Percentiles rank a stretch among this genome's conserved stretches.
phyloP scores from a whole-genome alignment of 1,140 invertebrate genomes.

The Ceratosolen solmsi region DNA sequence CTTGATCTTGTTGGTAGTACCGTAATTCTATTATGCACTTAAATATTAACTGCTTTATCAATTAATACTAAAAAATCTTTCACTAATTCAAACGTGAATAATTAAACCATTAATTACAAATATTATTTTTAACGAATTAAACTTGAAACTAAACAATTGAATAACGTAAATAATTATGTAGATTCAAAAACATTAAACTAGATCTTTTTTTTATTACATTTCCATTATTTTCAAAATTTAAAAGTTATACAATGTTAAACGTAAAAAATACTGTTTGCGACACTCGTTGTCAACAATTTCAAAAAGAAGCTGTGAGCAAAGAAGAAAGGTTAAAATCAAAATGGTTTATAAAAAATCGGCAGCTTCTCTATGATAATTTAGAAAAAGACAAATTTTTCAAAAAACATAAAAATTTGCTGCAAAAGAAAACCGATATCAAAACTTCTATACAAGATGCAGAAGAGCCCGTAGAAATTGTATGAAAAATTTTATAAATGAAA shows the following conservation, averaged over 20 bases:
- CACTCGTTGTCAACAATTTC: constrained; percentile 59
- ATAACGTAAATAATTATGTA: not conserved
- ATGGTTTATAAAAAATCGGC: constrained; percentile 63
- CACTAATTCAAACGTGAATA: too few species aligned
- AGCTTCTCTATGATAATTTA: constrained; percentile 60
- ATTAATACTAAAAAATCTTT: too few species aligned
- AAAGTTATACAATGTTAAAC: constrained; percentile 33
- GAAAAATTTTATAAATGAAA: not conserved
- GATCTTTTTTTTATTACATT: too few species aligned
- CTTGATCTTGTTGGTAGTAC: too few species aligned
- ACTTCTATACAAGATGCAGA: not conserved
- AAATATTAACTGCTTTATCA: too few species aligned
- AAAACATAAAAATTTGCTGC: not conserved
- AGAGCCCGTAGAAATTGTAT: not conserved
- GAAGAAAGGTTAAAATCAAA: constrained; percentile 56
- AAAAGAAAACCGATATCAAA: not conserved
- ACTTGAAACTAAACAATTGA: constrained; percentile 16
- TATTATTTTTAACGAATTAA: too few species aligned
- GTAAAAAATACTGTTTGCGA: constrained; percentile 53
- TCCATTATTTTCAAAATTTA: not conserved
- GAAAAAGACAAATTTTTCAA: constrained; percentile 1
- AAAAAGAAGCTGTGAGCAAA: constrained; percentile 54
- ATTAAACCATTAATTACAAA: too few species aligned
- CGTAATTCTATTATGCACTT: too few species aligned
- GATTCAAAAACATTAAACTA: too few species aligned